Evolutionary conservation across 2,888 invertebrate genomes (phyloP), one percentile per base, ranked within the genome.

Genomic region (Agrypnus murinus): DNA sequence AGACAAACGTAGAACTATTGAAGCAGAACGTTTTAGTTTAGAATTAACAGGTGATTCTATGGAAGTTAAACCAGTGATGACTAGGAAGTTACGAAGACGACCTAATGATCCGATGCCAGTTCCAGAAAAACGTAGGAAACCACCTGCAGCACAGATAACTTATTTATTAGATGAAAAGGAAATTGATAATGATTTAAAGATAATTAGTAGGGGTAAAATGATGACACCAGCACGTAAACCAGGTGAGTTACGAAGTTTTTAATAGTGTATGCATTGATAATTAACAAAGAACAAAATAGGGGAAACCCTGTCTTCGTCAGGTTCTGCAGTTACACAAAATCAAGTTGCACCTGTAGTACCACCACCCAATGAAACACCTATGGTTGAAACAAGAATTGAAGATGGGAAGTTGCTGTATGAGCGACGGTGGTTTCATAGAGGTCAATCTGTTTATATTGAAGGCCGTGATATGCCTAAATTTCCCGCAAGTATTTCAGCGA

Each of bases 41-140:
- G 98, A 98, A 83, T 86, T 98, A 0, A 96, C 95, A 63, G 96
- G 94, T 73, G 96, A 95, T 84, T 93, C 93, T 2, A 93, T 91
- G 88, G 95, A 95, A 88, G 93, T 95, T n/a, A 98, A 98, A 82
- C 96, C 98, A 9, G 95, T 95, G n/a, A 94, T 97, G 87, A 98
- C 98, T 32, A 89, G 98, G 25, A 98, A 98, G 85, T 87, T 98
- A 25, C 88, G 98, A 3, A 89, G 98, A 71, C 89, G 98, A 19
- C 97, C 97, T 0, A 98, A 98, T 84, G 98, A 98, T 84, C 98
- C 98, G 0, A 89, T 95, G 45, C 97, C 97, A 3, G 91, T 93
- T 71, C 95, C 95, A 6, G 92, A 95, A 80, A 97, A 97, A 85
- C 91, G 97, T 1, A 88, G 97, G 64, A 94, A 96, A 81, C 92